Percentiles rank a stretch among this genome's conserved stretches.
Conservation (phyloP, 2,113 vertebrate species). For the Hippocampus zosterae region DNA sequence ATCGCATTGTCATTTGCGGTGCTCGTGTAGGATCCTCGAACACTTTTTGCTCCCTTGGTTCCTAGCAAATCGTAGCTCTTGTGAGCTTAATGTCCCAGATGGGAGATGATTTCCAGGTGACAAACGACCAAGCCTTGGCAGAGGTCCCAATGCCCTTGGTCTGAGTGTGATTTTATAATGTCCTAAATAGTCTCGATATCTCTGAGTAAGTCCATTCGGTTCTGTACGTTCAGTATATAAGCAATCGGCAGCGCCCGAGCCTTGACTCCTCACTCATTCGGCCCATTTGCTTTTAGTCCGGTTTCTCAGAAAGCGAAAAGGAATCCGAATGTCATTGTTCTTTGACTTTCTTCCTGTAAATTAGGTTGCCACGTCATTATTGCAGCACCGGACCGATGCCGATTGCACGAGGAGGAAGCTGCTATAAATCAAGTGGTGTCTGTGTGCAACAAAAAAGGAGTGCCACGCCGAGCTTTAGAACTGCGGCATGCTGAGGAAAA, state of each 20-base stretch:
- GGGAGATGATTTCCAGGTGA: neutral
- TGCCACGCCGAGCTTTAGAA: constrained; percentile 52
- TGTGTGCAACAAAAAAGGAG: constrained; percentile 17
- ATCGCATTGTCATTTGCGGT: neutral
- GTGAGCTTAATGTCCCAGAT: neutral
- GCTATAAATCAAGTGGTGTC: constrained; percentile 26
- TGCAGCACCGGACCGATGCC: constrained; percentile 3
- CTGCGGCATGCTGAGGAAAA: constrained; percentile 20
- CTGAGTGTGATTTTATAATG: constrained; percentile 7
- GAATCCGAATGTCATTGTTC: constrained; percentile 22
- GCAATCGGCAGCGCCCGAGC: constrained; percentile 7
- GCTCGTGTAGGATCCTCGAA: neutral
- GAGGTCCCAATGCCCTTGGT: neutral
- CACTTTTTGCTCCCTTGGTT: neutral
- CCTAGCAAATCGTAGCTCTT: neutral
- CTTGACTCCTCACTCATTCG: constrained; percentile 18
- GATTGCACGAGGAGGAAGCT: constrained; percentile 21
- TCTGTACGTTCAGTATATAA: neutral
- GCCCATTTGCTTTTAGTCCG: constrained; percentile 24
- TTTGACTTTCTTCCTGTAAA: constrained; percentile 35
- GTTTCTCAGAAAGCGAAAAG: constrained; percentile 15
- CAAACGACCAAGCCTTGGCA: neutral
- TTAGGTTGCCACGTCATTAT: constrained; percentile 14
- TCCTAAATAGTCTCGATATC: neutral
- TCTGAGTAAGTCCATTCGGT: neutral